Conservation (phyloP, 2,797 vertebrate genomes). For the Poecilia gillii region DNA sequence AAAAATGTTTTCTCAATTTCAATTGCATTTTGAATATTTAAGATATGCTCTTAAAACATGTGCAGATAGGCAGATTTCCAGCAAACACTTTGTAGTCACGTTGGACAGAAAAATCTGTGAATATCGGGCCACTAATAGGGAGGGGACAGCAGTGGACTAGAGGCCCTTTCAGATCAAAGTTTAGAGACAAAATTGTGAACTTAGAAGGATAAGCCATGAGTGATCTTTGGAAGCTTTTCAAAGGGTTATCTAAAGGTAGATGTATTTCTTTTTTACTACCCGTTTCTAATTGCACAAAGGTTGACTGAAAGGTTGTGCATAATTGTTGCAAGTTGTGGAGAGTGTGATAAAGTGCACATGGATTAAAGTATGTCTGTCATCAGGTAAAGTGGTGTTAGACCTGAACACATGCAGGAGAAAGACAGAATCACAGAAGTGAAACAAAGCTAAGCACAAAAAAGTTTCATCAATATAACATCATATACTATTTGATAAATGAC, state of each 20-base stretch:
- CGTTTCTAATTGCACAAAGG: background rate
- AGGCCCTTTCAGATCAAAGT: background rate
- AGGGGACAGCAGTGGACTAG: background rate
- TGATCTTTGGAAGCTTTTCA: slow-evolving; percentile 12
- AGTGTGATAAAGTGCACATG: background rate
- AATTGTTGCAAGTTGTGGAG: background rate
- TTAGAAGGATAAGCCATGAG: background rate
- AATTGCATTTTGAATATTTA: background rate
- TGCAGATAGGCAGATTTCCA: background rate
- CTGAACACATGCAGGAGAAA: background rate
- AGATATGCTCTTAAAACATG: background rate
- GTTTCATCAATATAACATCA: background rate
- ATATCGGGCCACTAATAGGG: background rate
- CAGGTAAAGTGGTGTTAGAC: background rate
- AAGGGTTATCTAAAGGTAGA: slow-evolving; percentile 1
- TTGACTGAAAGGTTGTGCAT: background rate
- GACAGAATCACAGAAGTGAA: background rate
- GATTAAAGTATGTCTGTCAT: no score
- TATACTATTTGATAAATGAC: background rate
- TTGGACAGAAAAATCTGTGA: background rate
- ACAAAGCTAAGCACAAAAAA: background rate
- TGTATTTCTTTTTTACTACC: background rate
- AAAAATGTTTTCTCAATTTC: no score
- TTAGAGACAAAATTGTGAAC: background rate
- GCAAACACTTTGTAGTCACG: background rate